Percentiles rank a stretch among this genome's conserved stretches.
phyloP scores from a whole-genome alignment of 2,888 invertebrate genomes.

The Drosophila hamatofila region DNA sequence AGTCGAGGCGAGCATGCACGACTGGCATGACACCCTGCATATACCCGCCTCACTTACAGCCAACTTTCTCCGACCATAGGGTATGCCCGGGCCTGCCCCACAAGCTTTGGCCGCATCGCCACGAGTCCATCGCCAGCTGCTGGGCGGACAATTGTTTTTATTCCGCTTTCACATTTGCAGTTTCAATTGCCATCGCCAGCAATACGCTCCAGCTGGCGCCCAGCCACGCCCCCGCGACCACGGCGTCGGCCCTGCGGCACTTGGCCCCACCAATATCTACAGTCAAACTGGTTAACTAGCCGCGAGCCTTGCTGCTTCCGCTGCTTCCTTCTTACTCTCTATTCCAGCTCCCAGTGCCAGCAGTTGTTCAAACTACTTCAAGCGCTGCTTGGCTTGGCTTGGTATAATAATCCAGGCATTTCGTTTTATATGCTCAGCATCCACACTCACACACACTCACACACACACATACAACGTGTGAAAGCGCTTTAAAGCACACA shows the following conservation, averaged over 20 bases:
- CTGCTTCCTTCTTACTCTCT: slow-evolving; percentile 1
- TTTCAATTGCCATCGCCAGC: slow-evolving; percentile 38
- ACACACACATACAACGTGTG: neutral
- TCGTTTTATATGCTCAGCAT: neutral
- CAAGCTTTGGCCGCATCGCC: no score
- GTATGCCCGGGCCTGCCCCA: no score
- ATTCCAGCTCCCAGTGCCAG: slow-evolving; percentile 5
- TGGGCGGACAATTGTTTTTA: slow-evolving; percentile 39
- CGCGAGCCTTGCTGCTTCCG: slow-evolving; percentile 17
- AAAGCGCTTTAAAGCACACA: neutral
- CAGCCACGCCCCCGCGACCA: no score
- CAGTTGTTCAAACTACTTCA: slow-evolving; percentile 16
- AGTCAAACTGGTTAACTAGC: slow-evolving; percentile 51
- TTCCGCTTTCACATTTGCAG: slow-evolving; percentile 31
- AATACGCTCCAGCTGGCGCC: neutral
- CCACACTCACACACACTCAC: neutral
- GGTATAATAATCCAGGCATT: neutral
- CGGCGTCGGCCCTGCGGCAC: slow-evolving; percentile 15
- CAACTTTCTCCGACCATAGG: no score
- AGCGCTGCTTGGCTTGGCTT: slow-evolving; percentile 1
- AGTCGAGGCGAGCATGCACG: neutral
- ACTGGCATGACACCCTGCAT: neutral
- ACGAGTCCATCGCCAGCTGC: slow-evolving; percentile 10
- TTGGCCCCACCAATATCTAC: slow-evolving; percentile 29
- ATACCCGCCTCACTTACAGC: no score